Base-by-base conservation (phyloP, 2,888 invertebrate genomes). In the Campaea margaritaria region DNA sequence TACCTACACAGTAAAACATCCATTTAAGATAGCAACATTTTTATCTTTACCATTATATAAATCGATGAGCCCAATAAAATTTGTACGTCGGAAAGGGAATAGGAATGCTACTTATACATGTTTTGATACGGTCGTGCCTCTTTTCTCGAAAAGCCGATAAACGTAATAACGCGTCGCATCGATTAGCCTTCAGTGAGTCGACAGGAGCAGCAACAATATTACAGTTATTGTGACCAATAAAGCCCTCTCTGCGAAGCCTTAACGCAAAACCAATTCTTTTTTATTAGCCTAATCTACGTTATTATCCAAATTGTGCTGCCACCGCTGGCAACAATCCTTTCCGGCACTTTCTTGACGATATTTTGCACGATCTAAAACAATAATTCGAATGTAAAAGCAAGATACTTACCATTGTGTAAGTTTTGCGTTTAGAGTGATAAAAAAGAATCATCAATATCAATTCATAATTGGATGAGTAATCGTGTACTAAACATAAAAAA, bases 131-230 rank as follows among this genome's bases (percentile, higher is more conserved):
- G 57, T 67, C 70, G 67, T 70, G 62, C 50, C 65, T 65, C 58
- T 58, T 65, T 72, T 67, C 61, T 68, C 45, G 63, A 58, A 58
- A 59, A 60, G 52, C 67, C 69, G 70, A 78, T 79, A 78, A 79
- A 80, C 70, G 74, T 78, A 78, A 81, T 77, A 81, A 78, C 70
- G 70, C 76, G 77, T 76, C 76, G 75, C 76, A 76, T 78, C 79
- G 79, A 79, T 81, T 79, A 81, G 75, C 75, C 75, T 76, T 73
- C 74, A 76, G 74, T 70, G 75, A 80, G 77, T 72, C 74, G 77
- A 78, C 76, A 76, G 71, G 70, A 77, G 70, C 71, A 74, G 73
- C 78, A 76, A 79, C 76, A 78, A 73, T 78, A 78, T 79, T 75
- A 78, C 69, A 74, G 76, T 76, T 76, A 77, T 77, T 76, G 77